phyloP scores from a whole-genome alignment of 2,888 invertebrate species.

The Scaeva pyrastri region DNA sequence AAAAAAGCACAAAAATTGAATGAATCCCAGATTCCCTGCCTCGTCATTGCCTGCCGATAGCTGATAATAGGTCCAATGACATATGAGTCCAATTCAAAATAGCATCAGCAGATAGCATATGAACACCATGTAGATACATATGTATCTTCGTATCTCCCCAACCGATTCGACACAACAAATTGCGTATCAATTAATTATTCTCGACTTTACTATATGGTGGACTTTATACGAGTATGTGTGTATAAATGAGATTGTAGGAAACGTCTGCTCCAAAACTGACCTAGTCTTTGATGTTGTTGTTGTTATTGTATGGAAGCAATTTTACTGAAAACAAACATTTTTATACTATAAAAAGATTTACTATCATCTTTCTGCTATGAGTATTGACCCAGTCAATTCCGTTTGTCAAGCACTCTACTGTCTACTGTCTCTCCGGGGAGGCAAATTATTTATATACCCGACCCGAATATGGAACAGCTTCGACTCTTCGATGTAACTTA shows the following conservation, averaged over 20 bases:
- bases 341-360: slow-evolving; percentile 39
- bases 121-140: not conserved
- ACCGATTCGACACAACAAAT: slow-evolving; percentile 30
- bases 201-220: not conserved
- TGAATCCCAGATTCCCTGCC: slow-evolving; percentile 27
- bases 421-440: no score
- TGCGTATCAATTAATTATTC: slow-evolving; percentile 55
- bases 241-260: slow-evolving; percentile 19
- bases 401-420: slow-evolving; percentile 1
- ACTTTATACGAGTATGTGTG: not conserved
- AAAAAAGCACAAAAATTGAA: slow-evolving; percentile 4
- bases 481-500: not conserved
- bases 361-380: slow-evolving; percentile 30
- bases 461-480: slow-evolving; percentile 4
- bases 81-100: slow-evolving; percentile 11
- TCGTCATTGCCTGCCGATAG: slow-evolving; percentile 9
- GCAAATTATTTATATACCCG: slow-evolving; percentile 37
- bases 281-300: slow-evolving; percentile 5
- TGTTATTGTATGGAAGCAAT: not conserved
- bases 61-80: slow-evolving; percentile 5
- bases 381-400: slow-evolving; percentile 21
- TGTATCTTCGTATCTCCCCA: not conserved
- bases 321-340: slow-evolving; percentile 27
- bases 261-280: slow-evolving; percentile 10
- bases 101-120: not conserved